Evolutionary conservation across 2,888 invertebrate species (phyloP).

Genomic region (Tachina grossa): DNA sequence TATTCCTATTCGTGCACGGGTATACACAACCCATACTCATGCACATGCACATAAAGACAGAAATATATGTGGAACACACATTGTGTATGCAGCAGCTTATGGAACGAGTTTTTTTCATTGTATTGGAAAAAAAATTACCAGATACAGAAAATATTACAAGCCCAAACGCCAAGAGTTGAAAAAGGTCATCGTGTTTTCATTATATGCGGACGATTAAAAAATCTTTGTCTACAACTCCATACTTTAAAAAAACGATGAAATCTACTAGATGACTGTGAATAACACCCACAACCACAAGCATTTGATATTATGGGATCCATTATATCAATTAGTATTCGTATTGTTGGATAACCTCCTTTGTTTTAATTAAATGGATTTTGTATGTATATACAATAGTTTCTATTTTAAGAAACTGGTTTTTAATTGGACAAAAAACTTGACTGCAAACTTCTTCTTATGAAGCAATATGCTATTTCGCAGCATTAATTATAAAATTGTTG

Average conservation of each 20-base stretch:
- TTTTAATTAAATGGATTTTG: conserved; percentile 32
- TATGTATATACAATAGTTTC: conserved; percentile 37
- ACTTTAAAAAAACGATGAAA: not conserved
- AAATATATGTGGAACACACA: too few relatives aligned
- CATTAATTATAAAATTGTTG: not conserved
- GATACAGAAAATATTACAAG: conserved; percentile 56
- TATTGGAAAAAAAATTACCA: conserved; percentile 53
- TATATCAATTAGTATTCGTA: conserved; percentile 15
- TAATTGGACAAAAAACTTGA: conserved; percentile 21
- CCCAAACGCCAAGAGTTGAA: conserved; percentile 41
- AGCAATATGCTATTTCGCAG: not conserved
- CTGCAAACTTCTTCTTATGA: not conserved
- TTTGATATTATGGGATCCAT: not conserved
- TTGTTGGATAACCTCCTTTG: conserved; percentile 16
- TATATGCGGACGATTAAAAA: conserved; percentile 15
- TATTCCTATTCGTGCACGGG: conserved; percentile 15
- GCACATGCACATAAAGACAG: not conserved
- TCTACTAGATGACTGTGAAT: not conserved
- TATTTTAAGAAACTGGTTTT: conserved; percentile 59
- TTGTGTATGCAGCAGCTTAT: not conserved
- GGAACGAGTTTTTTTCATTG: conserved; percentile 29
- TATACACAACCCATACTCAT: not conserved
- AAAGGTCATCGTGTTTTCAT: conserved; percentile 41
- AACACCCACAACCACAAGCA: conserved; percentile 38
- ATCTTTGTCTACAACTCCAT: conserved; percentile 29